Conservation (phyloP, 2,888 invertebrate genomes). For the Plebejus melissa region DNA sequence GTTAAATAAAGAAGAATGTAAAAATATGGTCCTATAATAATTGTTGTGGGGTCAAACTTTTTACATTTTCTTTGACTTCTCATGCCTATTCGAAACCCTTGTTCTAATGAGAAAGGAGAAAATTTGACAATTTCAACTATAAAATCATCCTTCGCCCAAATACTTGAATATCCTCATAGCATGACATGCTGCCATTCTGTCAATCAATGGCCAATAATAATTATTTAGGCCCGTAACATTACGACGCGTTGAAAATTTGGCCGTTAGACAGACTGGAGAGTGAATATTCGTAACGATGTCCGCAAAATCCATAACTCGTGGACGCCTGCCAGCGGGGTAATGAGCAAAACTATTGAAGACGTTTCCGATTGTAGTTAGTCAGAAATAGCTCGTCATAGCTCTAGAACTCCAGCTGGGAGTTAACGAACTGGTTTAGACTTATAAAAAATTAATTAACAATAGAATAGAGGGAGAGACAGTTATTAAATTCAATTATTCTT, state of each 20-base stretch:
- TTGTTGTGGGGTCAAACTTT: no score
- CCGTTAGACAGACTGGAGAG: background rate
- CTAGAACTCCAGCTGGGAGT: background rate
- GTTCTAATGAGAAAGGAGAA: no score
- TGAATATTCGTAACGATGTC: slow-evolving; percentile 5
- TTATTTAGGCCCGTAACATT: background rate
- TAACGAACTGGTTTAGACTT: background rate
- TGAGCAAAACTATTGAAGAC: slow-evolving; percentile 19
- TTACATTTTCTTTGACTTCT: no score
- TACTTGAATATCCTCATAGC: background rate
- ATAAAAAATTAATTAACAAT: background rate
- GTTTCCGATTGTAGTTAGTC: slow-evolving; percentile 10
- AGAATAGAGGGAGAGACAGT: background rate
- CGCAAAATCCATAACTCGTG: background rate
- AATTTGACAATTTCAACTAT: background rate
- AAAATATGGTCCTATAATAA: no score
- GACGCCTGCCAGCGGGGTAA: slow-evolving; percentile 13
- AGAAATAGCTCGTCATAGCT: background rate
- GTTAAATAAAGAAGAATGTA: no score
- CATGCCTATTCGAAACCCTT: no score
- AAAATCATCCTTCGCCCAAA: background rate
- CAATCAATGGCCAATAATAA: background rate
- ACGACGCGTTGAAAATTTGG: background rate
- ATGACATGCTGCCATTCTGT: background rate
- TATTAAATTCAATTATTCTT: no score